Conservation (phyloP, 2,888 invertebrate species). For the Synanthedon andrenaeformis region DNA sequence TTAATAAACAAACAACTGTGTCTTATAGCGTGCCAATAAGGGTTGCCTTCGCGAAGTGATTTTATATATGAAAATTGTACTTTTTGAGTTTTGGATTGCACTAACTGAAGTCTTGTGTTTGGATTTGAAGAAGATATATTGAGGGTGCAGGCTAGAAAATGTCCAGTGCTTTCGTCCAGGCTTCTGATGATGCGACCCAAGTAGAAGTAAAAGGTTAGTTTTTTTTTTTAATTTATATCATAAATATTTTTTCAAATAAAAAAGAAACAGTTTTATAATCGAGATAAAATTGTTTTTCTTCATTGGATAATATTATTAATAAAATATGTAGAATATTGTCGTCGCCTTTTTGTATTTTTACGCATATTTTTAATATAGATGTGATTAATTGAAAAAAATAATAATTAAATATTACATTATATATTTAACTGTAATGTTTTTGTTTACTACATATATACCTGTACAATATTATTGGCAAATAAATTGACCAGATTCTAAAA, state of each 20-base stretch:
- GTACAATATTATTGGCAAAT: too few relatives aligned
- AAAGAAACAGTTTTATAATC: not conserved
- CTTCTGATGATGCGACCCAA: conserved; percentile 34
- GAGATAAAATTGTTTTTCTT: too few relatives aligned
- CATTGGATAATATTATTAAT: too few relatives aligned
- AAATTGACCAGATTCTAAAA: too few relatives aligned
- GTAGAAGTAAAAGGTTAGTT: conserved; percentile 49
- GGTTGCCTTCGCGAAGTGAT: conserved; percentile 24
- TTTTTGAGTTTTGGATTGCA: conserved; percentile 14
- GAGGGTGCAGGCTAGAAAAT: conserved; percentile 34
- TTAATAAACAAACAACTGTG: conserved; percentile 27
- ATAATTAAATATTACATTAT: too few relatives aligned
- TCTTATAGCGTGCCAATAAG: conserved; percentile 39
- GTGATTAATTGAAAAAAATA: too few relatives aligned
- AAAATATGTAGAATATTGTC: too few relatives aligned
- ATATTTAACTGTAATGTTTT: too few relatives aligned
- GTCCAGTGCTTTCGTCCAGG: conserved; percentile 40
- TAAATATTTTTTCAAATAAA: conserved; percentile 1
- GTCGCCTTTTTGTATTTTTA: too few relatives aligned
- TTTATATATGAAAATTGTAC: conserved; percentile 10
- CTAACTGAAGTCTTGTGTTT: conserved; percentile 20
- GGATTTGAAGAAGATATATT: conserved; percentile 10
- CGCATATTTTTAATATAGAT: too few relatives aligned
- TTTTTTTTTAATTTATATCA: conserved; percentile 5
- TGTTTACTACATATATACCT: too few relatives aligned